These are phyloP conservation scores for Myrmecophaga tridactyla DNA, from an alignment of 2,113 vertebrate genomes.

Conservation along the genomic window DNA sequence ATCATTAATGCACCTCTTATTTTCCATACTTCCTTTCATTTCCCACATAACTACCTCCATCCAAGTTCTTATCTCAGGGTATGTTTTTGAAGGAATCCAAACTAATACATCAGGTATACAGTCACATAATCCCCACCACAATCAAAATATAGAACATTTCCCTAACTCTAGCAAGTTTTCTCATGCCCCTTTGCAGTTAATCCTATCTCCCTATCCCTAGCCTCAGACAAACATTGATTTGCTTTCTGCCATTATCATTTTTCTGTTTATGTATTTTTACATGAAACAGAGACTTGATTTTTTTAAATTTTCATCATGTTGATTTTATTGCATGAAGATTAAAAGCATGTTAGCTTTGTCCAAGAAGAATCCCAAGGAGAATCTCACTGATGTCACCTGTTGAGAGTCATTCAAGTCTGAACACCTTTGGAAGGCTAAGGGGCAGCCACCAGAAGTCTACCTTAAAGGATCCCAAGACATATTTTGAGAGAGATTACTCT, in stretches of 20 bases:
- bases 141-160: not conserved
- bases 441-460: not conserved
- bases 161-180: not conserved
- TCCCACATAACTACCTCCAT: not conserved
- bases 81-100: not conserved
- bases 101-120: not conserved
- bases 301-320: not conserved
- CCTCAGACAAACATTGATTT: not conserved
- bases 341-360: not conserved
- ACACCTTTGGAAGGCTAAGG: not conserved
- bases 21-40: not conserved
- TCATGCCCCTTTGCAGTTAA: not conserved
- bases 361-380: not conserved
- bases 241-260: not conserved
- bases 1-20: not conserved
- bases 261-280: not conserved
- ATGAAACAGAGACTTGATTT: not conserved
- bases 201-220: not conserved
- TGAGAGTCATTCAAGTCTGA: not conserved
- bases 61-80: not conserved
- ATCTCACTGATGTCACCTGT: not conserved
- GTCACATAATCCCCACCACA: not conserved
- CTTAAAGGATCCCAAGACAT: not conserved
- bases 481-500: not conserved
- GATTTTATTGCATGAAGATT: not conserved